A percentile compares a stretch with the other conserved stretches of the same genome.
Conservation (phyloP, 2,113 vertebrate genomes). For the Spilogale gracilis region DNA sequence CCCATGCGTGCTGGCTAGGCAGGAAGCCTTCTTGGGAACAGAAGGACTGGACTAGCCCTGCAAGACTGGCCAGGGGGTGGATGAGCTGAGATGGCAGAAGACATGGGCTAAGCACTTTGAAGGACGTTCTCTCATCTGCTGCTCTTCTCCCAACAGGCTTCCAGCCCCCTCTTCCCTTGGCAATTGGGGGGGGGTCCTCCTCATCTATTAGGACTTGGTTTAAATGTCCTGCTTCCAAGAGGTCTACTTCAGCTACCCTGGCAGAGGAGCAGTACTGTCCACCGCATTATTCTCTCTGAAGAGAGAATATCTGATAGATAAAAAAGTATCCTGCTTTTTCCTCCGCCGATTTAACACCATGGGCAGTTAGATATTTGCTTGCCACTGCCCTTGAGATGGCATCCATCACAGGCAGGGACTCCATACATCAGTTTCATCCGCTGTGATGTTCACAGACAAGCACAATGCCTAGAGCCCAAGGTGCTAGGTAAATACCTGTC, state of each 20-base stretch:
- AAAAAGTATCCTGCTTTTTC: background rate
- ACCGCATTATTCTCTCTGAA: background rate
- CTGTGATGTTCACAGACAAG: background rate
- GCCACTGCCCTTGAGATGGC: background rate
- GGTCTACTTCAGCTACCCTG: background rate
- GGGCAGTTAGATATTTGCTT: background rate
- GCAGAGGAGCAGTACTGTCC: background rate
- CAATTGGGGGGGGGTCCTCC: no score
- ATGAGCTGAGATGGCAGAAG: background rate
- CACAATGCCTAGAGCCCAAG: background rate
- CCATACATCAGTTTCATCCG: background rate
- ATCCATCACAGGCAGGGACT: background rate
- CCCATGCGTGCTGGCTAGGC: background rate
- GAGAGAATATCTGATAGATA: no score
- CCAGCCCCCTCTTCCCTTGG: background rate
- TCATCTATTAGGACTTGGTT: background rate
- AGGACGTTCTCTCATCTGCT: background rate
- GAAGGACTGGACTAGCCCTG: background rate
- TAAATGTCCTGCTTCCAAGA: background rate
- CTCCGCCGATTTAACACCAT: background rate
- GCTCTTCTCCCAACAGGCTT: background rate
- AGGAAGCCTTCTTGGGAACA: background rate
- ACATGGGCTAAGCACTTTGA: fast-evolving
- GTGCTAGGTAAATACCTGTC: conserved; percentile 51
- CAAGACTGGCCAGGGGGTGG: background rate